These are phyloP conservation scores for Castor canadensis DNA, from an alignment of 2,113 vertebrate species.

Conservation along the genomic window DNA sequence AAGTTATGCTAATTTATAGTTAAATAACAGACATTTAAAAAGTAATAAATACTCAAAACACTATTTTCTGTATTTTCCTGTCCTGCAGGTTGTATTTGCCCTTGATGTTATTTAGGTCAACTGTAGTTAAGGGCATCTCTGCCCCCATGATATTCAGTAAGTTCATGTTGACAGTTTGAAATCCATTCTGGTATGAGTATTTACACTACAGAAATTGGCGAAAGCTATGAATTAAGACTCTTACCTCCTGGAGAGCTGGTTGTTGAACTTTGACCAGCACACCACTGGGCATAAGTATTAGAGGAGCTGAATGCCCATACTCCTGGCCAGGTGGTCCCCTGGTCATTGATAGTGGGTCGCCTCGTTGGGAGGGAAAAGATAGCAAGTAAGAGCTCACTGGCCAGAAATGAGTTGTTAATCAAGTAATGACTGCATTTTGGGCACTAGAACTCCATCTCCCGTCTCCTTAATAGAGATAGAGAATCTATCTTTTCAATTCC, in stretches of 20 bases:
- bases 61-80: not conserved
- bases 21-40: not conserved
- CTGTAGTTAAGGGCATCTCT: not conserved
- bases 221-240: not conserved
- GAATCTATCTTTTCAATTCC: not conserved
- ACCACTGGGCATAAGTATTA: not conserved
- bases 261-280: not conserved
- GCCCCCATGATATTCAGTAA: not conserved
- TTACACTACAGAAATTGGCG: constrained; percentile 48
- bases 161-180: not conserved
- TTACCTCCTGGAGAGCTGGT: not conserved
- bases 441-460: not conserved
- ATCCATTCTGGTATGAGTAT: not conserved
- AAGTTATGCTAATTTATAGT: not conserved
- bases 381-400: not conserved
- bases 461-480: not conserved
- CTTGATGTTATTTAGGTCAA: not conserved
- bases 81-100: not conserved
- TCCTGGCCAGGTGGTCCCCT: not conserved
- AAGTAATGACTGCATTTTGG: no score
- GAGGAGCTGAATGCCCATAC: not conserved
- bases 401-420: not conserved
- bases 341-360: not conserved
- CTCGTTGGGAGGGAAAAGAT: not conserved
- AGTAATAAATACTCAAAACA: not conserved